Base-by-base conservation (phyloP, 2,113 vertebrate genomes). In the Polypterus bichir region DNA sequence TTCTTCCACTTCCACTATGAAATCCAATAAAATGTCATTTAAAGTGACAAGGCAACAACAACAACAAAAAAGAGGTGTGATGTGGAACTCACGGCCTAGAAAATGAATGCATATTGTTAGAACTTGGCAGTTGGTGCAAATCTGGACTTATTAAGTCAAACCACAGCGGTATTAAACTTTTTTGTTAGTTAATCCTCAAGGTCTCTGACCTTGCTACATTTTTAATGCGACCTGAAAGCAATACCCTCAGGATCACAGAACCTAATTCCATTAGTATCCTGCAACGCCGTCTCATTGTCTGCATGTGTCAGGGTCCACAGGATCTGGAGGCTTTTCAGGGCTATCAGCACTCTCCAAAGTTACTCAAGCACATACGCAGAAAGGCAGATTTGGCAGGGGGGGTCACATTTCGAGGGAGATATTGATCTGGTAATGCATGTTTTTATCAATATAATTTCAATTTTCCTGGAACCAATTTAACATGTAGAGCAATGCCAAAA, bases 401-500 rank as follows among this genome's bases (percentile, higher is more conserved):
- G 65, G 61, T 74, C 70, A 68, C 68, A 65, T 79, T 76, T 72
- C 64, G 70, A 57, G 75, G 70, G 69, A 72, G 75, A 83, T 77
- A 69, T 62, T 68, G 79, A 83, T 83, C 79, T 73, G 69, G 79
- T 79, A 78, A 75, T 11, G 10, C 51, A 72, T 65, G 68, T 74
- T 81, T 62, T 81, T 82, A 82, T 77, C 74, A 77, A 73, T 69
- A 73, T 65, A 69, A 68, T 80, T 83, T 81, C 67, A 74, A 76
- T 70, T 70, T 82, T 84, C 74, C 79, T 83, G 81, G 82, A 86
- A 84, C 70, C 67, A 68, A 78, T 81, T 80, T 59, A 68, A 54
- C 58, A 59, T 3, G 11, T 74, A 75, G 65, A 76, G 62, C 64
- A 52, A 67, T 79, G 81, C 78, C 76, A 82, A 73, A 61, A 81